Percentiles rank a stretch among this genome's conserved stretches.
phyloP scores from a whole-genome alignment of 2,888 invertebrate species.

The Synanthedon formicaeformis region DNA sequence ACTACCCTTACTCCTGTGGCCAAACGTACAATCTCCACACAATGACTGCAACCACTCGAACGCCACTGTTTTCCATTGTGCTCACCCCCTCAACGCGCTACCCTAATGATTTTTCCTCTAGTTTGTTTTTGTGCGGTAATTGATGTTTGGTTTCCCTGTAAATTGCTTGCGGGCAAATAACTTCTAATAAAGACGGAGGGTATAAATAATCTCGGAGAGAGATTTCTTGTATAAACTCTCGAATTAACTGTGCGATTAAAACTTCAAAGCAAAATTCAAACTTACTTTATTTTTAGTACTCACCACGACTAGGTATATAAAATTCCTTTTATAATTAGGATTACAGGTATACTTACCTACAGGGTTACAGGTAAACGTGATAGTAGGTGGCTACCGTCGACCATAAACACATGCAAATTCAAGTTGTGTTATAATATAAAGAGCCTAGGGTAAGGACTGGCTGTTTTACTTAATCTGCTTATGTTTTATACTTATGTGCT shows the following conservation, averaged over 20 bases:
- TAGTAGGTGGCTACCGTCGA: no score
- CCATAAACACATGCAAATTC: no score
- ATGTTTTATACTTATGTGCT: no score
- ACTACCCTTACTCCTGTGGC: slow-evolving; percentile 33
- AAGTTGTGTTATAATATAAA: no score
- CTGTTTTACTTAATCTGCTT: no score
- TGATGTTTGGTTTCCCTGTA: slow-evolving; percentile 63
- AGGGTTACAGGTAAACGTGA: no score
- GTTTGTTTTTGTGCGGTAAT: slow-evolving; percentile 68
- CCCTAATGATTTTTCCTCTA: slow-evolving; percentile 63
- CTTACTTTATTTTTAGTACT: no score
- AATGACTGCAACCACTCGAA: slow-evolving; percentile 26
- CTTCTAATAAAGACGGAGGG: background rate
- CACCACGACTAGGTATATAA: no score
- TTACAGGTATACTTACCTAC: no score
- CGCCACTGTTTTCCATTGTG: slow-evolving; percentile 54
- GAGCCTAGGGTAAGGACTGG: no score
- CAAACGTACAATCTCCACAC: slow-evolving; percentile 29
- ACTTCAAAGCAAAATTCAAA: no score
- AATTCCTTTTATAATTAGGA: no score
- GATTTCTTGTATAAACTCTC: background rate
- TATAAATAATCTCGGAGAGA: background rate
- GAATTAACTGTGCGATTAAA: background rate
- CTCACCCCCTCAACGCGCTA: slow-evolving; percentile 39
- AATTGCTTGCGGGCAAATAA: slow-evolving; percentile 42